Evolutionary conservation across 2,888 invertebrate genomes (phyloP), one percentile per base, ranked within the genome.

Genomic region (Cosmopolites sordidus): DNA sequence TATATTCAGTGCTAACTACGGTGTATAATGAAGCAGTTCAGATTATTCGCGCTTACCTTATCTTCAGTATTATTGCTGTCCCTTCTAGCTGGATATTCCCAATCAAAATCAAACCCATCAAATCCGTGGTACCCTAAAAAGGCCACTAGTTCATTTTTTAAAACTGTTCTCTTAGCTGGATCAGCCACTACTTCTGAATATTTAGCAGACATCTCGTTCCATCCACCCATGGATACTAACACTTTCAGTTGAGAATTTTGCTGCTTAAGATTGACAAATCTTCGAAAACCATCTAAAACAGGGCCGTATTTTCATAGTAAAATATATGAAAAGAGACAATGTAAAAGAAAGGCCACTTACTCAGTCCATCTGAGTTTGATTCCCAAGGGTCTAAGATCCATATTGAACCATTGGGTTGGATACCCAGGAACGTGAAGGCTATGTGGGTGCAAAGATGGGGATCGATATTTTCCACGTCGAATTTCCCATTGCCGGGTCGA

Each of bases 41-140:
- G n/a, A n/a, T n/a, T n/a, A n/a, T n/a, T 41, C 12, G n/a, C 27
- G n/a, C 51, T 43, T 43, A 61, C 62, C 38, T 58, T 60, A 51
- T 64, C 62, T 3, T 51, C 56, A 8, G 58, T 50, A 38, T 60
- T 46, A 1, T 45, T 39, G 43, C 64, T 62, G 6, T 61, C 61
- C 46, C 64, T 58, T 33, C 58, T 58, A 16, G 84, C 88, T 2
- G 91, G 90, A 69, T 91, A 91, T 71, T 91, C 90, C 90, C 90
- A 90, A 67, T 90, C 89, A 59, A 90, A 76, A 67, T 90, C 90
- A 62, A 90, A 81, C 0, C 90, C 90, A 65, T 90, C 89, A 60
- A 91, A 91, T 15, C 80, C 74, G 66, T 88, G 89, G 46, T 55
- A 38, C 11, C 56, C 48, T 6, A 63, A 39, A 30, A 62, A 52